These are phyloP conservation scores for honey bee (Apis mellifera) DNA, from an alignment of 1,140 invertebrate species.

Conservation along the genomic window DNA sequence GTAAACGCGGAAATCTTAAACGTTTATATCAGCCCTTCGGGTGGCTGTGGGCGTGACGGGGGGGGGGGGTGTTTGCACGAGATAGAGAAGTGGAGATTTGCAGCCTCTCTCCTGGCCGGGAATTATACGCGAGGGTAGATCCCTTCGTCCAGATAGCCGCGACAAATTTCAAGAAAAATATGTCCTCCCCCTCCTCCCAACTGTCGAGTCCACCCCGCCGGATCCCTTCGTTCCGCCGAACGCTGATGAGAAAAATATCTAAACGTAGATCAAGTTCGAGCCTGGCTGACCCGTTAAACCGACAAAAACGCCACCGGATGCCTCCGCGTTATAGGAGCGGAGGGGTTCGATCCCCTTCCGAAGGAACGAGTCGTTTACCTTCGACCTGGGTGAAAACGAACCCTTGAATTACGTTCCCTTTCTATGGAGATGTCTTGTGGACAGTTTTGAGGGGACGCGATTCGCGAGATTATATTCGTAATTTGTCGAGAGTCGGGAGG, in stretches of 20 bases:
- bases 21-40: conserved; percentile 71
- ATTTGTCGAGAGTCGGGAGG: no score
- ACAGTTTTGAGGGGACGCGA: no score
- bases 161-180: conserved; percentile 81
- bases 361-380: conserved; percentile 8
- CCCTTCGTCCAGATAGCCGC: conserved; percentile 74
- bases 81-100: conserved; percentile 72
- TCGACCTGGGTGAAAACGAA: not conserved
- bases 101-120: conserved; percentile 68
- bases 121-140: conserved; percentile 80
- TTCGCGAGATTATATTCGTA: no score
- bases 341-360: not conserved
- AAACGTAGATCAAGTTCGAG: conserved; percentile 76
- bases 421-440: no score
- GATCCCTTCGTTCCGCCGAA: conserved; percentile 28
- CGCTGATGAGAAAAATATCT: conserved; percentile 80
- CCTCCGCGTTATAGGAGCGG: conserved; percentile 54
- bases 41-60: not conserved
- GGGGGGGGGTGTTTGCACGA: not conserved
- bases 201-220: conserved; percentile 49
- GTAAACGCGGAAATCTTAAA: conserved; percentile 67
- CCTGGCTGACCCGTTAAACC: conserved; percentile 72
- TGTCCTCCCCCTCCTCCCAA: conserved; percentile 59
- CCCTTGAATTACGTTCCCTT: not conserved
- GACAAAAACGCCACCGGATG: conserved; percentile 65